Evolutionary conservation across 2,888 invertebrate species (phyloP).

Genomic region (Ornithoptera alexandrae): DNA sequence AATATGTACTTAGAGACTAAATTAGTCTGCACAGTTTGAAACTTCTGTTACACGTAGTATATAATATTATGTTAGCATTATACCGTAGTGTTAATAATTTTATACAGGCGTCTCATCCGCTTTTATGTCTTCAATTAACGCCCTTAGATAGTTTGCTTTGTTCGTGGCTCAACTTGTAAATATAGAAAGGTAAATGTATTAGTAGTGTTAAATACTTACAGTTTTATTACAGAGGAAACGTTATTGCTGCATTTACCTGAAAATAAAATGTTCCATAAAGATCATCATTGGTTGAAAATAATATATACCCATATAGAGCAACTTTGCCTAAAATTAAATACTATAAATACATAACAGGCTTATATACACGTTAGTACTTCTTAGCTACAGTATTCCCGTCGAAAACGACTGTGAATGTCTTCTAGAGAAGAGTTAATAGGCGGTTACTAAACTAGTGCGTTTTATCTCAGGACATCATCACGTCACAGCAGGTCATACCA

Average conservation of each 20-base stretch:
- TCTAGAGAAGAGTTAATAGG: no score
- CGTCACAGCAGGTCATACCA: no score
- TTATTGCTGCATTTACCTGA: slow-evolving; percentile 2
- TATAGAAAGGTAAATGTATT: not conserved
- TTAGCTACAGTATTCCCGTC: no score
- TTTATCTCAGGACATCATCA: no score
- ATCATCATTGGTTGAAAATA: not conserved
- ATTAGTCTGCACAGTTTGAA: slow-evolving; percentile 14
- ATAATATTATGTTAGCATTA: slow-evolving; percentile 4
- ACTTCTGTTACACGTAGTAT: slow-evolving; percentile 12
- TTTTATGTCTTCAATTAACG: slow-evolving; percentile 27
- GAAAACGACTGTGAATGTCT: no score
- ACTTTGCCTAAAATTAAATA: no score
- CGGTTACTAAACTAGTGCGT: no score
- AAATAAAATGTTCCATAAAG: not conserved
- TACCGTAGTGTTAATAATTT: slow-evolving; percentile 27
- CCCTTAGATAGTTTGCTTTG: not conserved
- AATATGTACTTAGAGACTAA: not conserved
- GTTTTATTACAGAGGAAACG: not conserved
- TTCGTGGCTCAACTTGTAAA: not conserved
- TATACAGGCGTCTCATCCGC: slow-evolving; percentile 33
- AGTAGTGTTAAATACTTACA: not conserved
- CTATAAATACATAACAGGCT: no score
- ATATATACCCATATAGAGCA: no score
- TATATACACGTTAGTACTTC: no score